phyloP scores from a whole-genome alignment of 2,113 vertebrate species.

The Callocephalon fimbriatum region DNA sequence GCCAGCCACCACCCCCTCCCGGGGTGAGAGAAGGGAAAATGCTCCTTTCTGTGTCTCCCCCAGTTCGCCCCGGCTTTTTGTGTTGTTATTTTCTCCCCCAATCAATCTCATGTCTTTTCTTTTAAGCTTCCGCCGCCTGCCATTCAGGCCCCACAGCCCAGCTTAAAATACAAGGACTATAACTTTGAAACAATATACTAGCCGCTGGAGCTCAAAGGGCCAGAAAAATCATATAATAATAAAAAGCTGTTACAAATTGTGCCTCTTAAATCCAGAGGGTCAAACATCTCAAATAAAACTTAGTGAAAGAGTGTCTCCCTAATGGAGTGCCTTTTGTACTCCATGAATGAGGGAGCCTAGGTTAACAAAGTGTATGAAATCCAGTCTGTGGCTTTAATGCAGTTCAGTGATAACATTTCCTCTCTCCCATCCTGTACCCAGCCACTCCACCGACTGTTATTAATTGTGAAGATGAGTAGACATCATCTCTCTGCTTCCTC shows the following conservation, averaged over 20 bases:
- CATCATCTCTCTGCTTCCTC: conserved; percentile 80
- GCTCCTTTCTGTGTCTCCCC: conserved; percentile 4
- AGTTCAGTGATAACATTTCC: conserved; percentile 77
- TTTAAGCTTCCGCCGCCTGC: conserved; percentile 62
- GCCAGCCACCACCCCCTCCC: conserved; percentile 27
- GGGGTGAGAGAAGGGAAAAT: not conserved
- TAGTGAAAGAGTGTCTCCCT: conserved; percentile 70
- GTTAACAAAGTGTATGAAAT: conserved; percentile 77
- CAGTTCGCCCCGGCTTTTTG: not conserved
- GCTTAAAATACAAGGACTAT: conserved; percentile 64
- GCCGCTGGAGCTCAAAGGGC: conserved; percentile 68
- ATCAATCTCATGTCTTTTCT: conserved; percentile 59
- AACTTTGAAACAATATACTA: conserved; percentile 74
- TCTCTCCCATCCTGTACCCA: conserved; percentile 76
- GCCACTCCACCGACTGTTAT: conserved; percentile 68
- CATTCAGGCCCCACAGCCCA: conserved; percentile 56
- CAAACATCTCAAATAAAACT: conserved; percentile 78
- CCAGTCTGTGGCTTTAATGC: conserved; percentile 72
- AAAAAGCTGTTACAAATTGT: conserved; percentile 77
- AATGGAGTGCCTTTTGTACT: conserved; percentile 77
- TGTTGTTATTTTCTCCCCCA: conserved; percentile 52
- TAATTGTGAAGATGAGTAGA: conserved; percentile 81
- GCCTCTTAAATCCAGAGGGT: conserved; percentile 75
- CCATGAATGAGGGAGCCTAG: conserved; percentile 71
- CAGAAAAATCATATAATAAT: conserved; percentile 78